Percentiles rank a stretch among this genome's conserved stretches.
These are phyloP conservation scores for Linnaemya vulpina DNA, from an alignment of 2,888 invertebrate species.

Conservation along the genomic window DNA sequence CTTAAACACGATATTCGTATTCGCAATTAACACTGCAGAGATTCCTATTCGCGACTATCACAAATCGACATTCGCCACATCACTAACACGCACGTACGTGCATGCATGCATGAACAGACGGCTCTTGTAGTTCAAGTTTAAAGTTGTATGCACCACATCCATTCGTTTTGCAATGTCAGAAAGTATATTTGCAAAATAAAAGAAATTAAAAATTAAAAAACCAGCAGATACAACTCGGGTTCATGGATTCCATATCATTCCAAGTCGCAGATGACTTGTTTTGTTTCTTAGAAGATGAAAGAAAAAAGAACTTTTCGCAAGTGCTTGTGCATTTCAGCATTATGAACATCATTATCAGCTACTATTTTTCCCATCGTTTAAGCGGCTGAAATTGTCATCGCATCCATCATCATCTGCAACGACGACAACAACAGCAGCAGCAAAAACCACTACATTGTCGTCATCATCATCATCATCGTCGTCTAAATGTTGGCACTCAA, in stretches of 20 bases:
- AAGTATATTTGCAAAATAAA: neutral
- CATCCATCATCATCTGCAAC: conserved; percentile 11
- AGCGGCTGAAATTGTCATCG: conserved; percentile 30
- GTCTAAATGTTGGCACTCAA: conserved; percentile 69
- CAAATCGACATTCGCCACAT: no score
- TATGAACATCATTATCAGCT: conserved; percentile 44
- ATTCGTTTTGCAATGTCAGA: conserved; percentile 52
- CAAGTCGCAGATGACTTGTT: conserved; percentile 8
- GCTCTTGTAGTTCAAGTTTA: conserved; percentile 65
- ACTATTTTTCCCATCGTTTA: conserved; percentile 37
- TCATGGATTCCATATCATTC: conserved; percentile 18
- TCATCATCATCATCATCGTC: conserved; percentile 53
- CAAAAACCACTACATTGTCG: conserved; percentile 11
- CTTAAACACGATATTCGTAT: no score
- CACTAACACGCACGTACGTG: no score
- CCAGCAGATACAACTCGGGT: neutral
- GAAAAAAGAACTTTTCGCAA: conserved; percentile 20
- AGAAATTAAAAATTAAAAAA: neutral
- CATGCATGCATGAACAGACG: neutral
- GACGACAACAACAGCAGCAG: conserved; percentile 3
- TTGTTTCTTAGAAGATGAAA: neutral
- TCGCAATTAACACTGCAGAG: no score
- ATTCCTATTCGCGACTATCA: no score
- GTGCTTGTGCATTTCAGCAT: conserved; percentile 35
- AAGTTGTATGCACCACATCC: conserved; percentile 12